phyloP scores from a whole-genome alignment of 1,140 invertebrate species.

The Hylyphantes graminicola region DNA sequence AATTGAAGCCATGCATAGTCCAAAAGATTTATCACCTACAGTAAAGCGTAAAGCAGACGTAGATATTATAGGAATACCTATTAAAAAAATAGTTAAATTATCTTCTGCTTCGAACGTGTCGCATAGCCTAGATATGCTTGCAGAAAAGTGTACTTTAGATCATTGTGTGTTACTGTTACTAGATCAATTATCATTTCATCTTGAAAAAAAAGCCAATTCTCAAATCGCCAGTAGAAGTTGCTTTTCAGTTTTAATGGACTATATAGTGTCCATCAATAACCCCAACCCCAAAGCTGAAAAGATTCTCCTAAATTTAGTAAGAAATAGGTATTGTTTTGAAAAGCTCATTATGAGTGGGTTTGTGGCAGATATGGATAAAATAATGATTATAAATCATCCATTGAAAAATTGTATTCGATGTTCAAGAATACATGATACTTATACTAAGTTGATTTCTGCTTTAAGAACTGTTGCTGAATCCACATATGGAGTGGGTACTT shows the following conservation, averaged over 20 bases:
- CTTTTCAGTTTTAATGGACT: constrained; percentile 32
- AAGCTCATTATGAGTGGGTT: constrained; percentile 31
- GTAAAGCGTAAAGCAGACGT: neutral
- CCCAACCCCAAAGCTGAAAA: constrained; percentile 24
- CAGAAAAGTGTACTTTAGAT: constrained; percentile 2
- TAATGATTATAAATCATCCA: constrained; percentile 14
- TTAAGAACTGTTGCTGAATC: constrained; percentile 19
- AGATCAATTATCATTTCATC: constrained; percentile 12
- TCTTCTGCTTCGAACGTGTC: no score
- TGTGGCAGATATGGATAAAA: neutral
- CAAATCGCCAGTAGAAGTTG: constrained; percentile 15
- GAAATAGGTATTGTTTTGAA: constrained; percentile 30
- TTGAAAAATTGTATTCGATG: constrained; percentile 11
- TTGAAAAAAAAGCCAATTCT: constrained; percentile 13
- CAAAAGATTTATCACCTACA: neutral
- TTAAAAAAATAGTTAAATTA: neutral
- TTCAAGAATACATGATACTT: neutral
- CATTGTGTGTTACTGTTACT: constrained; percentile 13
- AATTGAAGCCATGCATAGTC: neutral
- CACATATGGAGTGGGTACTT: constrained; percentile 36
- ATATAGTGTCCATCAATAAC: constrained; percentile 6
- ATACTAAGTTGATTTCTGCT: constrained; percentile 1
- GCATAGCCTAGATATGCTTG: neutral
- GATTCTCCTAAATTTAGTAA: constrained; percentile 16
- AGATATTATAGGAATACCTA: neutral